Percentiles rank a stretch among this genome's conserved stretches.
Conservation (phyloP, 37 sponge, comb jelly and placozoan species). For the Spongia lamella region DNA sequence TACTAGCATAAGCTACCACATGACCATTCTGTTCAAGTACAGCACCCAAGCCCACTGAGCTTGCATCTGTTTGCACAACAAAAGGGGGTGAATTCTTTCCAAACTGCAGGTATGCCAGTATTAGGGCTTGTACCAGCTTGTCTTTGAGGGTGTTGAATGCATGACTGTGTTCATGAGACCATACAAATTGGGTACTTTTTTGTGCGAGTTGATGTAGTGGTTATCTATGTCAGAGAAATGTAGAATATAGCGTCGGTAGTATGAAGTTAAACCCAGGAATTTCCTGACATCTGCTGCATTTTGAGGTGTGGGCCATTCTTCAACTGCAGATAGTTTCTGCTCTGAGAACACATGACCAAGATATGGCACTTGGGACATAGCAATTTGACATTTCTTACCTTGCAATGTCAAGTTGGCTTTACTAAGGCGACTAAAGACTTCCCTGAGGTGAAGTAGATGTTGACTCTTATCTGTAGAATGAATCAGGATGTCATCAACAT, state of each 20-base stretch:
- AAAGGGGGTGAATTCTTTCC: not conserved
- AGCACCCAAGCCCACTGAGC: not conserved
- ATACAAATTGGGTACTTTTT: constrained; percentile 9
- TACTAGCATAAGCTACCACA: constrained; percentile 6
- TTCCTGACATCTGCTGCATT: not conserved
- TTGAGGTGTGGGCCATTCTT: not conserved
- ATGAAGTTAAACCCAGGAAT: not conserved
- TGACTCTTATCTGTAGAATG: not conserved
- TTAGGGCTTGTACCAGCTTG: not conserved
- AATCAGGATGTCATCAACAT: constrained; percentile 28
- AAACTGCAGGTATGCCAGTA: constrained; percentile 9
- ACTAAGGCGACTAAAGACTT: constrained; percentile 9
- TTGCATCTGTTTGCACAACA: not conserved
- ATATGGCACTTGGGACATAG: not conserved
- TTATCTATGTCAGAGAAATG: constrained; percentile 10
- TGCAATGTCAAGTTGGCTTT: constrained; percentile 5
- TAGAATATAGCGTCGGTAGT: constrained; percentile 13
- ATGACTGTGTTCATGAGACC: not conserved
- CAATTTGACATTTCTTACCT: constrained; percentile 25
- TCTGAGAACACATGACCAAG: constrained; percentile 15
- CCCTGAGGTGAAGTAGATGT: constrained; percentile 4
- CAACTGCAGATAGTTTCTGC: not conserved
- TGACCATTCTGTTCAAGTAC: not conserved
- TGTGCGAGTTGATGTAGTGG: constrained; percentile 18
- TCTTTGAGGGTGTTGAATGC: constrained; percentile 16